Evolutionary conservation across 2,113 vertebrate species (phyloP).

Genomic region (Heptranchias perlo): DNA sequence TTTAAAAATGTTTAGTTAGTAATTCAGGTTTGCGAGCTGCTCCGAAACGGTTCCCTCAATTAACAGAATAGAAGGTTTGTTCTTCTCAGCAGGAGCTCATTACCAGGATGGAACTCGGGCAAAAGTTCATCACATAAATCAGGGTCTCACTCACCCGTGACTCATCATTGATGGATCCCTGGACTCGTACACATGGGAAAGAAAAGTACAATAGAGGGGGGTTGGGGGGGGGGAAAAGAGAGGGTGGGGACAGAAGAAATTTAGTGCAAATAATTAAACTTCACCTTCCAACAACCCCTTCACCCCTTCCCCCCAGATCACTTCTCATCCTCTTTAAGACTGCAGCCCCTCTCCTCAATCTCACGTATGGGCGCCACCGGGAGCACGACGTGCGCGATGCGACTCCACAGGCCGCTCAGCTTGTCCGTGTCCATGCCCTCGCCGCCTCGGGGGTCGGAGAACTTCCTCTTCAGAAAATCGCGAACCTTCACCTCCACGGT

Average conservation of each 20-base stretch:
- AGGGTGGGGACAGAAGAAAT: neutral
- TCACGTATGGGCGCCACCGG: conserved; percentile 53
- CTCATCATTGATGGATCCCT: neutral
- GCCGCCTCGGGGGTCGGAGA: conserved; percentile 44
- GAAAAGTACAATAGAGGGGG: neutral
- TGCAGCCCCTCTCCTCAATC: conserved; percentile 56
- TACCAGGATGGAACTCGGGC: neutral
- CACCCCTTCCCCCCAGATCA: neutral
- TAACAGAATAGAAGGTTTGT: neutral
- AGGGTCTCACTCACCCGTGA: neutral
- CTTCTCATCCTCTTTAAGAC: neutral
- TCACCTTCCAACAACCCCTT: neutral
- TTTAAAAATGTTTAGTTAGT: neutral
- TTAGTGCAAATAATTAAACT: neutral
- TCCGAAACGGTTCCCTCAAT: neutral
- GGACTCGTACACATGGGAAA: neutral
- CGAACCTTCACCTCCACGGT: conserved; percentile 79
- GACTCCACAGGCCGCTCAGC: conserved; percentile 69
- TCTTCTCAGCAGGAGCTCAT: neutral
- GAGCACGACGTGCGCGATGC: conserved; percentile 68
- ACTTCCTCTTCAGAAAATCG: conserved; percentile 70
- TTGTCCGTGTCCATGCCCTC: conserved; percentile 63
- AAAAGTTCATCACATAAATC: neutral
- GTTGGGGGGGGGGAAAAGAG: no score
- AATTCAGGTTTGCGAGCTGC: neutral